These are phyloP conservation scores for Dermochelys coriacea DNA, from an alignment of 2,797 vertebrate genomes.

Conservation along the genomic window DNA sequence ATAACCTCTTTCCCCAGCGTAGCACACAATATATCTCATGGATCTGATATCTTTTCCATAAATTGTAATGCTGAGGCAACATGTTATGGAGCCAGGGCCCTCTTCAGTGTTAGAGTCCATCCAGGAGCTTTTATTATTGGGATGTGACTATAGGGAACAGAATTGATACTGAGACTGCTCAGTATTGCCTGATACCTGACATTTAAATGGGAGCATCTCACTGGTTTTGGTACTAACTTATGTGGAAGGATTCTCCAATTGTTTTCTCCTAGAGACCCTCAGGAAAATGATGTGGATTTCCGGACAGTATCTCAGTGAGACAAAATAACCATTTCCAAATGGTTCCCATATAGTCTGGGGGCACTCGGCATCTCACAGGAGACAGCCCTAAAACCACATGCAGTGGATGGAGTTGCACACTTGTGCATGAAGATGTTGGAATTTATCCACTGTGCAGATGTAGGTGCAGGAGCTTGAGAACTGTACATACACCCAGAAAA, in stretches of 20 bases:
- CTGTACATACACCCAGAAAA: background rate
- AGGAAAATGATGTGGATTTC: background rate
- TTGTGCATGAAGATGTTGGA: background rate
- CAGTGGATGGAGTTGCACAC: background rate
- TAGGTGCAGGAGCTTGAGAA: background rate
- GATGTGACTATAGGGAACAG: background rate
- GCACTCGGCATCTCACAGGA: background rate
- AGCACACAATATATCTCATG: background rate
- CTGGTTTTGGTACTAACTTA: background rate
- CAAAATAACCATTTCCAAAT: background rate
- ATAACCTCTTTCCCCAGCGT: background rate
- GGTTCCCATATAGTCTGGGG: background rate
- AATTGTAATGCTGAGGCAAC: background rate
- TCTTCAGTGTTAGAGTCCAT: background rate
- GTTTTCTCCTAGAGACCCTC: background rate
- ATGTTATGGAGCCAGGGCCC: background rate
- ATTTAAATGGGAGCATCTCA: background rate
- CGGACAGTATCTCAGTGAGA: background rate
- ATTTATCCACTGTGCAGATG: background rate
- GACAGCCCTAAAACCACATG: background rate
- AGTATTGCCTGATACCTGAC: background rate
- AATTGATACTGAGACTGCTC: background rate
- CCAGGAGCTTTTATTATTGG: background rate
- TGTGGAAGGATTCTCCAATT: background rate
- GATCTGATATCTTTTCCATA: slow-evolving; percentile 6